A percentile compares a stretch with the other conserved stretches of the same genome.
phyloP scores from a whole-genome alignment of 2,113 vertebrate genomes.

The Tretioscincus oriximinensis region DNA sequence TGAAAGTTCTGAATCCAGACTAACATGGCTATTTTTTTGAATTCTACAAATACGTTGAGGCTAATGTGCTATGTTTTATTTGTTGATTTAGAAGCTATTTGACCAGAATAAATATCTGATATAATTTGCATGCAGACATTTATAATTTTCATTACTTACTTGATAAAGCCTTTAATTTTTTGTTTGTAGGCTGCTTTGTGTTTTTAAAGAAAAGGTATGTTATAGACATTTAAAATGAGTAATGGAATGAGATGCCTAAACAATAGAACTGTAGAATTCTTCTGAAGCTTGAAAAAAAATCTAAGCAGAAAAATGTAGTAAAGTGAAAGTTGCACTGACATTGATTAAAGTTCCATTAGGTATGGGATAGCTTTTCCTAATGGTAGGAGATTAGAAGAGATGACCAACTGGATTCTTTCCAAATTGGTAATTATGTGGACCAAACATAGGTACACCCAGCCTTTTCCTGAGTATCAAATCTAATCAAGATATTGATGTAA shows the following conservation, averaged over 20 bases:
- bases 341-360: neutral
- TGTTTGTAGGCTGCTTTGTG: neutral
- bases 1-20: too few relatives aligned
- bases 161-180: neutral
- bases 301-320: neutral
- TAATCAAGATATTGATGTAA: conserved; percentile 29
- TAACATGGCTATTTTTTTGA: too few relatives aligned
- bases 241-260: neutral
- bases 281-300: neutral
- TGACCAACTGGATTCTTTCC: neutral
- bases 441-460: conserved; percentile 1
- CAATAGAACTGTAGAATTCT: neutral
- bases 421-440: conserved; percentile 1
- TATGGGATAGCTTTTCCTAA: neutral
- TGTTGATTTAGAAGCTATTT: too few relatives aligned
- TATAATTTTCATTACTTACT: neutral
- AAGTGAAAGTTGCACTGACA: neutral
- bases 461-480: conserved; percentile 16
- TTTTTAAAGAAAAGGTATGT: neutral
- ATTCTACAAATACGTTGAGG: neutral
- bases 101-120: too few relatives aligned
- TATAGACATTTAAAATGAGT: neutral
- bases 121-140: neutral
- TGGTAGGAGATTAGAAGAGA: neutral
- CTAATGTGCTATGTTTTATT: too few relatives aligned